Base-by-base conservation (phyloP, 1,140 invertebrate genomes). In the Lordiphosa stackelbergi region DNA sequence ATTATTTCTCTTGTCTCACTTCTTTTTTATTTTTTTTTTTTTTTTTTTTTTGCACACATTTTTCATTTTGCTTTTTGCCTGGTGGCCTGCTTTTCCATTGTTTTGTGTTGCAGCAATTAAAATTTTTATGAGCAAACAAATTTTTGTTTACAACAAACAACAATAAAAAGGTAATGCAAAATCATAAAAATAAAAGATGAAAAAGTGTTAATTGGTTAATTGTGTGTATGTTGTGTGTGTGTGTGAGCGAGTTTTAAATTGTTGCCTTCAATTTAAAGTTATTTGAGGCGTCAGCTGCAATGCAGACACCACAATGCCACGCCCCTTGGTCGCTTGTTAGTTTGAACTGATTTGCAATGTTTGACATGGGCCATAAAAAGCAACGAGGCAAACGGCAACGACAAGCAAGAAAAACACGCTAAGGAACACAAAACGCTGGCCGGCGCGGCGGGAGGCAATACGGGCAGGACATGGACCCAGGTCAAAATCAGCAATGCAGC, bases 261-360 rank as follows among this genome's bases (percentile, higher is more conserved):
- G n/a, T 45, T 45, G n/a, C 5, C 24, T 31, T 45, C 42, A 45
- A 45, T 28, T 46, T 31, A 16, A 46, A 46, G 11, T 38, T 38
- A 38, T 11, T 34, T 13, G 8, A 47, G 63, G 53, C 47, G 63
- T 53, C 54, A 66, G 64, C 64, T 66, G 64, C 64, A 66, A 66
- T 66, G 64, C 64, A 68, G 64, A 68, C 63, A 68, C 68, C 45
- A 66, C 54, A 52, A 36, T 40, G 63, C 35, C 64, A 59, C 64
- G 54, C 64, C 64, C 59, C 64, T 61, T 38, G 5, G 13, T 8
- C 71, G 24, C 38, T 75, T 83, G 75, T 81, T 83, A 81, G 75
- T 83, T 81, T 81, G 75, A 81, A 81, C 77, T 81, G 75, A 81
- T 83, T 81, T 81, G 75, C 75, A 83, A 74, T 83, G 75, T 81